Percentiles rank a stretch among this genome's conserved stretches.
These are phyloP conservation scores for Sphinx pinastri DNA, from an alignment of 2,888 invertebrate genomes.

Conservation along the genomic window DNA sequence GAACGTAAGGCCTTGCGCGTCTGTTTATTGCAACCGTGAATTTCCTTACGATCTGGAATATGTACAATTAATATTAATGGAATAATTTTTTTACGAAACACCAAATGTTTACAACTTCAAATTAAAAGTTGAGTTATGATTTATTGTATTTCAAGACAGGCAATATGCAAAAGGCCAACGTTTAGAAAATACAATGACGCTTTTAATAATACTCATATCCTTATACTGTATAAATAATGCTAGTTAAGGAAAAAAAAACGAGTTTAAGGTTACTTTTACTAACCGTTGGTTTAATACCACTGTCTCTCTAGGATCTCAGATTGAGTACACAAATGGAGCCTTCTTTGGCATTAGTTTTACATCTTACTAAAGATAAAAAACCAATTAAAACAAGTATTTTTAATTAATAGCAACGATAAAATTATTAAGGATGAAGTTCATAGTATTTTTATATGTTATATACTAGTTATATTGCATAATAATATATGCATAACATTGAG, in stretches of 20 bases:
- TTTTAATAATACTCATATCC: neutral
- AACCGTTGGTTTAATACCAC: too few species aligned
- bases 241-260: too few species aligned
- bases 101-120: neutral
- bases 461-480: too few species aligned
- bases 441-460: neutral
- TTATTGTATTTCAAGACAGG: neutral
- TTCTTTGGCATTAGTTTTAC: neutral
- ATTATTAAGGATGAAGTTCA: neutral
- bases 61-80: slow-evolving; percentile 24
- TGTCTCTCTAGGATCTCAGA: too few species aligned
- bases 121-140: neutral
- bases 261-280: too few species aligned
- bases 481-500: too few species aligned
- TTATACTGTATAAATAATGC: neutral
- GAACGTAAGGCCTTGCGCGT: slow-evolving; percentile 24
- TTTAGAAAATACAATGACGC: neutral
- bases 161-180: neutral
- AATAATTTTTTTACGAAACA: neutral
- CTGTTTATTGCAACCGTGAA: slow-evolving; percentile 26
- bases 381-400: neutral
- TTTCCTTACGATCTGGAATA: slow-evolving; percentile 24
- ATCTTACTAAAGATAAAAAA: neutral
- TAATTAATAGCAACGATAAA: neutral
- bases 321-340: too few species aligned